Evolutionary conservation across 2,797 vertebrate species (phyloP).

Genomic region (Premnoplex brunnescens): DNA sequence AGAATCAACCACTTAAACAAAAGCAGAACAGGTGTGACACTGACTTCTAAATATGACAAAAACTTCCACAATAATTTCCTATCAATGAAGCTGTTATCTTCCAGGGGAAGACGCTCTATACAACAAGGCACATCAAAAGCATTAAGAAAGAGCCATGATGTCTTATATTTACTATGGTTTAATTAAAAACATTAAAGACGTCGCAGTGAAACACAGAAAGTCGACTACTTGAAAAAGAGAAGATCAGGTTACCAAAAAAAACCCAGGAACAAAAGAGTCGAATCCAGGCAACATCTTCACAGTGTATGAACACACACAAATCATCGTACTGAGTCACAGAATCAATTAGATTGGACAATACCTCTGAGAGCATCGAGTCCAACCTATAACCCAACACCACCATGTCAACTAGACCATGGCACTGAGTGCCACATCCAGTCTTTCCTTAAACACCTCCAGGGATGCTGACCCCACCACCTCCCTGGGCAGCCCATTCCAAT

Average conservation of each 20-base stretch:
- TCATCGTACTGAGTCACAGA: neutral
- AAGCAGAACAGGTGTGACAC: neutral
- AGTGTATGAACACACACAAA: neutral
- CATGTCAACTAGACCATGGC: neutral
- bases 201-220: neutral
- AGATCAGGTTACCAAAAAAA: accelerated
- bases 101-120: neutral
- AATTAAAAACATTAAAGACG: neutral
- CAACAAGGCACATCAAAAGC: neutral
- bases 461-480: neutral
- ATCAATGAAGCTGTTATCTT: neutral
- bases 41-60: neutral
- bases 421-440: neutral
- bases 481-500: neutral
- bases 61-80: neutral
- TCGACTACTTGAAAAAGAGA: neutral
- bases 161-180: neutral
- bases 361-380: neutral
- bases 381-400: neutral
- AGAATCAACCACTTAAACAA: neutral
- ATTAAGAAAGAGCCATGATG: neutral
- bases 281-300: neutral
- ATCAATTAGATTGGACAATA: neutral
- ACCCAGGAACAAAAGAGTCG: neutral
- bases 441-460: neutral